Base-by-base conservation (phyloP, 2,797 vertebrate species). In the Gymnothorax reevesii region DNA sequence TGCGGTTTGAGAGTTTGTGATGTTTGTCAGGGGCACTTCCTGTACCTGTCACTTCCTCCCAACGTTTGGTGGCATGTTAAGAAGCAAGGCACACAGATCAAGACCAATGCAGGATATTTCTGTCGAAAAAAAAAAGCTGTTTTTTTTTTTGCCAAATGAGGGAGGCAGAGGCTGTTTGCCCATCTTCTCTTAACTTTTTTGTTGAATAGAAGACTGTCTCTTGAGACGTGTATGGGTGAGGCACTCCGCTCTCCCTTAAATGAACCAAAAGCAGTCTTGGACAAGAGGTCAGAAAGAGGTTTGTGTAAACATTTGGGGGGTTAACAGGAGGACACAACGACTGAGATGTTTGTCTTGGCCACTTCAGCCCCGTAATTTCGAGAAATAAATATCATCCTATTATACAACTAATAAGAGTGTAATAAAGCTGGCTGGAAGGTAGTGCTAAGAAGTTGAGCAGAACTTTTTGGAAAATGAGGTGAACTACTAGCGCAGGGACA, bases 351-450 rank as follows among this genome's bases (percentile, higher is more conserved):
- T 94, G 92, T 93, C 94, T 95, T 94, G 90, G 90, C 91, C 91
- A 27, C 91, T 91, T 92, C 60, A 83, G 90, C 90, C 88, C 88
- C 87, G 89, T 89, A 92, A 91, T 94, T 94, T 92, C 91, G 91
- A 94, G 93, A 93, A 92, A 94, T 92, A 93, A 95, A 94, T 94
- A 91, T 92, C 91, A 90, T 93, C 92, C 91, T 87, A 87, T 93
- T 93, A 94, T 94, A 42, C 33, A 42, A 42, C 33, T 42, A 94
- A 93, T 84, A 93, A 90, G 88, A 88, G 84, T 88, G 88, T 89
- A 80, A 55, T 87, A 85, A 87, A 86, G 91, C 89, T 92, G 91
- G 93, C 88, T 91, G 89, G 89, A 93, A 88, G 87, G 82, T 75
- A 91, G 89, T 83, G 90, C 88, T 79, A 83, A 85, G 84, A 89